phyloP scores from a whole-genome alignment of 2,113 vertebrate genomes.

The Raphicerus campestris region DNA sequence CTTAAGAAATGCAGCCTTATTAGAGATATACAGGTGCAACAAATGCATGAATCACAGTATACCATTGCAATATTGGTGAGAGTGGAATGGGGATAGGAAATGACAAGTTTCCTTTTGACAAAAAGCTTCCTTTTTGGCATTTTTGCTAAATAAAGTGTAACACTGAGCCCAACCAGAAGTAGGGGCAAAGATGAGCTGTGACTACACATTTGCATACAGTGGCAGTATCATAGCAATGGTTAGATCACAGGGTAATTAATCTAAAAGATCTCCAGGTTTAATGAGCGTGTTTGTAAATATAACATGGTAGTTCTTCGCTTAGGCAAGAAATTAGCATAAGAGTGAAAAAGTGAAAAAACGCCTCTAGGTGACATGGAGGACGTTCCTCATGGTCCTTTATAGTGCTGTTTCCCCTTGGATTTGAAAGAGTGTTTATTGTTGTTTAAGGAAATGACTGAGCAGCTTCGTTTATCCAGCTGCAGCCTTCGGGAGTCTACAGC shows the following conservation, averaged over 20 bases:
- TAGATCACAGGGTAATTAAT: slow-evolving; percentile 19
- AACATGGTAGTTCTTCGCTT: background rate
- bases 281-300: background rate
- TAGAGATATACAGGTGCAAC: background rate
- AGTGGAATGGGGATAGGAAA: background rate
- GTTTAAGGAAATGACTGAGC: background rate
- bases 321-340: background rate
- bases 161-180: background rate
- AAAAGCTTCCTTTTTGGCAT: background rate
- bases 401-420: slow-evolving; percentile 1
- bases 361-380: background rate
- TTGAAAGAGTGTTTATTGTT: background rate
- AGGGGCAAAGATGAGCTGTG: background rate
- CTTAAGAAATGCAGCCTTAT: background rate
- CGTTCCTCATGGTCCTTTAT: background rate
- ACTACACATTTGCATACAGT: background rate
- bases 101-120: background rate
- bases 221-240: slow-evolving; percentile 2
- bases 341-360: background rate
- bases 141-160: slow-evolving; percentile 5
- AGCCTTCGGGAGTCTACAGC: background rate
- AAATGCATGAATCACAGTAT: background rate
- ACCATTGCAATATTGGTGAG: background rate
- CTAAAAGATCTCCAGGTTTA: background rate
- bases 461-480: slow-evolving; percentile 59